These are phyloP conservation scores for Diplodus sargus DNA, from an alignment of 2,797 vertebrate genomes.

Conservation along the genomic window DNA sequence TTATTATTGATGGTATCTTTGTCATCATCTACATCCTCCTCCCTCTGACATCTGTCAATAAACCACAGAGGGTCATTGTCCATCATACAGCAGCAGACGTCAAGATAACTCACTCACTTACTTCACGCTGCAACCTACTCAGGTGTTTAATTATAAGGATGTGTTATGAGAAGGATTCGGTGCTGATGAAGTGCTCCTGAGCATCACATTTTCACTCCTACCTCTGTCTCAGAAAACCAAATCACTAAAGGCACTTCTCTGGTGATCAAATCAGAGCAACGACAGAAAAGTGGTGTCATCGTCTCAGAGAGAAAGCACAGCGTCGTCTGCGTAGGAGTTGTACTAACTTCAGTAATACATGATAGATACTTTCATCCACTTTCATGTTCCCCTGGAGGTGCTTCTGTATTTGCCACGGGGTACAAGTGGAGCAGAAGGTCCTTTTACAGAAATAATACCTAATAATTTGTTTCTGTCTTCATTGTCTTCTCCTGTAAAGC, in stretches of 20 bases:
- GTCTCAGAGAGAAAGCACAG: not conserved
- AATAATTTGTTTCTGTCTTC: not conserved
- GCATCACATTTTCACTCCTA: not conserved
- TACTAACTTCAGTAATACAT: not conserved
- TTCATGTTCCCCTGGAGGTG: not conserved
- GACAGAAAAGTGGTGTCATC: not conserved
- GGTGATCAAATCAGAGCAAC: not conserved
- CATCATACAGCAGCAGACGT: too few species aligned
- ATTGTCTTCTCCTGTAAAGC: not conserved
- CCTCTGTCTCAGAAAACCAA: not conserved
- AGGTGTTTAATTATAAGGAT: not conserved
- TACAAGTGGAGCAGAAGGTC: too few species aligned
- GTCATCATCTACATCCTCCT: too few species aligned
- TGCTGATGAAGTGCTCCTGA: conserved; percentile 5
- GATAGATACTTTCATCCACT: not conserved
- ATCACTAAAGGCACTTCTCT: not conserved
- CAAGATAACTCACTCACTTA: too few species aligned
- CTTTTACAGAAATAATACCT: too few species aligned
- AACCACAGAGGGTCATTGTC: too few species aligned
- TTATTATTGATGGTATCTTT: too few species aligned
- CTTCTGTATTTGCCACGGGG: too few species aligned
- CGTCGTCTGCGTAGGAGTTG: not conserved
- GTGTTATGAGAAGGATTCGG: not conserved
- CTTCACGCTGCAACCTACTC: too few species aligned
- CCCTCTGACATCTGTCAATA: too few species aligned